Conservation (phyloP, 2,113 vertebrate genomes). For the Vulpes ferrilata region DNA sequence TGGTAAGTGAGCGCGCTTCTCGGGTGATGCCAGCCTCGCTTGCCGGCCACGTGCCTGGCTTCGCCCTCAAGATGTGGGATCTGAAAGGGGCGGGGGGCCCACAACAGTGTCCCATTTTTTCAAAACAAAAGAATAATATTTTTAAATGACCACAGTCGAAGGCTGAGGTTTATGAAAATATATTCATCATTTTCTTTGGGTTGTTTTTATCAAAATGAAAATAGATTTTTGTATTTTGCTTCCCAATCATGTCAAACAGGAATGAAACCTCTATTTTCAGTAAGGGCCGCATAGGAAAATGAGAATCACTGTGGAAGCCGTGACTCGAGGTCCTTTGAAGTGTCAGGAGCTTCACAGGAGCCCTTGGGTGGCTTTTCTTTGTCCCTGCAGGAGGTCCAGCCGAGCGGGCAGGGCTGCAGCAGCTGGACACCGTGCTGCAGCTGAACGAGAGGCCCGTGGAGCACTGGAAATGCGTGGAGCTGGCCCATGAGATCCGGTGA, state of each 20-base stretch:
- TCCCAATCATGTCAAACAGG: slow-evolving; percentile 52
- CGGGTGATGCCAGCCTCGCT: accelerated
- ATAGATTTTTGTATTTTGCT: slow-evolving; percentile 70
- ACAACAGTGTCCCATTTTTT: slow-evolving; percentile 26
- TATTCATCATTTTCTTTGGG: neutral
- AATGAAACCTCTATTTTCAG: slow-evolving; percentile 60
- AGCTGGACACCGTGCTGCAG: slow-evolving; percentile 94
- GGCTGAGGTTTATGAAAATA: slow-evolving; percentile 68
- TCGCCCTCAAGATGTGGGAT: neutral
- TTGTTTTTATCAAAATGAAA: slow-evolving; percentile 74
- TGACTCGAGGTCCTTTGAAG: neutral
- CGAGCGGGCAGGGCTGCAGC: slow-evolving; percentile 95
- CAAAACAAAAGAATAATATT: slow-evolving; percentile 69
- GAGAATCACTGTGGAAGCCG: neutral
- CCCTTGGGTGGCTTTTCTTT: slow-evolving; percentile 32
- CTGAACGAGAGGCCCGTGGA: slow-evolving; percentile 96
- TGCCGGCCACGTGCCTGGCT: neutral
- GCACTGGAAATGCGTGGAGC: slow-evolving; percentile 97
- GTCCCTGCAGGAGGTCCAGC: slow-evolving; percentile 92
- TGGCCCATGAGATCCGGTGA: slow-evolving; percentile 96
- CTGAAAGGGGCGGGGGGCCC: neutral
- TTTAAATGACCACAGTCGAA: slow-evolving; percentile 58
- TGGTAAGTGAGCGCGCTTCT: slow-evolving; percentile 85
- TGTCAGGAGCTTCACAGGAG: neutral
- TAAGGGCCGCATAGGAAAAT: slow-evolving; percentile 1